Conservation (phyloP, 2,113 vertebrate species). For the Anolis carolinensis region DNA sequence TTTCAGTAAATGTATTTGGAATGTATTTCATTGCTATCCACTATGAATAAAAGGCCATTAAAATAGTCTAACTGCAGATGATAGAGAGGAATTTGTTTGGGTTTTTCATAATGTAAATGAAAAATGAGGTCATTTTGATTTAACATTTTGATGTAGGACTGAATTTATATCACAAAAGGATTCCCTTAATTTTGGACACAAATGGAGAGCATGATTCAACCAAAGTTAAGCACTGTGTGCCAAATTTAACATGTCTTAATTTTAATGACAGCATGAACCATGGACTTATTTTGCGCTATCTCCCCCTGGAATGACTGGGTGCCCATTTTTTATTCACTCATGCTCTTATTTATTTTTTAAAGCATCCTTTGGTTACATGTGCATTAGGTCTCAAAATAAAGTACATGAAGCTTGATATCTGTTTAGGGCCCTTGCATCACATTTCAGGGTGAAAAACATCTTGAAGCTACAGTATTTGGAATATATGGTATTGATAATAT, state of each 20-base stretch:
- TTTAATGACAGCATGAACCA: neutral
- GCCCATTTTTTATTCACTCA: neutral
- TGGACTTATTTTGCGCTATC: neutral
- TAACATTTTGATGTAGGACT: constrained; percentile 55
- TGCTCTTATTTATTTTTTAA: too few species aligned
- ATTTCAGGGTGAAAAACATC: neutral
- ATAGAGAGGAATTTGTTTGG: constrained; percentile 63
- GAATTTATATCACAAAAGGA: constrained; percentile 57
- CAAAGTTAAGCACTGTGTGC: neutral
- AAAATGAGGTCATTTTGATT: constrained; percentile 61
- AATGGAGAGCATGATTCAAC: neutral
- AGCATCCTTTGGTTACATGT: too few species aligned
- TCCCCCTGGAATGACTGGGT: neutral
- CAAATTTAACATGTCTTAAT: neutral
- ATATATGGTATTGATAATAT: neutral
- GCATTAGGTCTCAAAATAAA: too few species aligned
- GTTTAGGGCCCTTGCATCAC: neutral
- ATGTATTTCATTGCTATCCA: constrained; percentile 69
- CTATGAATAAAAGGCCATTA: constrained; percentile 55
- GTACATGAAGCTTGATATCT: neutral
- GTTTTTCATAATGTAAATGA: constrained; percentile 59
- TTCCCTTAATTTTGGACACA: constrained; percentile 23
- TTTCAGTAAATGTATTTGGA: constrained; percentile 76
- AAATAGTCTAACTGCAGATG: constrained; percentile 69
- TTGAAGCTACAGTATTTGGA: neutral